A percentile compares a stretch with the other conserved stretches of the same genome.
Evolutionary conservation across 1,140 invertebrate genomes (phyloP).

Genomic region (Conus ventricosus): DNA sequence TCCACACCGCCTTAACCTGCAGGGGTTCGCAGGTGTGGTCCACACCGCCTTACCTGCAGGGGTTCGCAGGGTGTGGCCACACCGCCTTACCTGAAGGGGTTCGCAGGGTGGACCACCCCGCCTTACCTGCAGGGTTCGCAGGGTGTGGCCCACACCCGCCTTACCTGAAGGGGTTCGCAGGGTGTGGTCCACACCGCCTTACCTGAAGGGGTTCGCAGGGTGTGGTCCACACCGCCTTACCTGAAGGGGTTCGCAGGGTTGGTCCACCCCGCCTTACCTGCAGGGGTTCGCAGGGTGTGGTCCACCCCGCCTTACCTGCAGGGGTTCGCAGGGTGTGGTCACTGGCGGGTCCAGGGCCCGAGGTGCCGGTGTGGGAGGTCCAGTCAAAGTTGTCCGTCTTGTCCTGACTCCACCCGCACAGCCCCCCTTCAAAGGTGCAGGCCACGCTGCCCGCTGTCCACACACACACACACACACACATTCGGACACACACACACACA

Average conservation of each 20-base stretch:
- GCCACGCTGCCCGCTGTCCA: constrained; percentile 38
- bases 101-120: neutral
- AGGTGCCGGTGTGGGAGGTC: constrained; percentile 78
- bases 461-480: constrained; percentile 1
- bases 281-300: constrained; percentile 54
- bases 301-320: constrained; percentile 44
- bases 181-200: too few relatives aligned
- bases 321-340: constrained; percentile 65
- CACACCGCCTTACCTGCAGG: constrained; percentile 48
- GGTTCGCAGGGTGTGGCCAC: constrained; percentile 65
- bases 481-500: neutral
- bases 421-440: constrained; percentile 77
- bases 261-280: constrained; percentile 43
- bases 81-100: constrained; percentile 51
- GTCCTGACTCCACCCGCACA: constrained; percentile 87
- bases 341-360: constrained; percentile 60
- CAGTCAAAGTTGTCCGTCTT: constrained; percentile 85
- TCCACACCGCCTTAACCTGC: constrained; percentile 45
- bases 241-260: constrained; percentile 54
- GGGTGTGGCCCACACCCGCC: constrained; percentile 71
- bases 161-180: too few relatives aligned
- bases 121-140: constrained; percentile 58
- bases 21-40: constrained; percentile 50
- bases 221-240: constrained; percentile 31
- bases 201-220: constrained; percentile 23